Evolutionary conservation across 2,888 invertebrate species (phyloP), one percentile per base, ranked within the genome.

Genomic region (Cephus rjabovi): DNA sequence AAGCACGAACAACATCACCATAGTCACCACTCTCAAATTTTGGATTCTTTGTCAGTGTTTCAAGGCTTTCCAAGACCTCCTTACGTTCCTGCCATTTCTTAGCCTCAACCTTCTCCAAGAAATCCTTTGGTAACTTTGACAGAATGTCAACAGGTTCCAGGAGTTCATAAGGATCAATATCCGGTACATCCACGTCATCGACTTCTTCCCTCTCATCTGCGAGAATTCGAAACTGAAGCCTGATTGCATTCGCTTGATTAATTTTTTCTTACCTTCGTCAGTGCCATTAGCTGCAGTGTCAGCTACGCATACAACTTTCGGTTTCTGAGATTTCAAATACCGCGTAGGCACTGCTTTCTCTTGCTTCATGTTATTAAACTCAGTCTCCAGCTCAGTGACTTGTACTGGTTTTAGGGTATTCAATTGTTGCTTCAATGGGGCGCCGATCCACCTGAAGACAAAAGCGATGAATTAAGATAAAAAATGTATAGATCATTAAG

Each of bases 81-180:
- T 98, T 98, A 37, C 99, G 93, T 79, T 99, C 97, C 89, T 97
- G 97, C 99, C 98, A 99, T 89, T 98, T 99, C 91, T 98, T 98
- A 0, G 97, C 97, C 87, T 99, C 98, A 4, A 97, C 91, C 90
- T 98, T 97, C 4, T 98, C 98, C 89, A 96, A 98, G 91, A 99
- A 99, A 91, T 99, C 98, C 92, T 98, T 97, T 0, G 99, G 98
- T 68, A 99, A 92, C 90, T 98, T 97, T 0, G 97, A 96, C 0
- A 99, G 91, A 83, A 99, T 97, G 89, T 99, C 98, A 74, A 98
- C 98, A 0, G 99, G 97, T 85, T 97, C 97, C 40, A 98, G 92
- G 0, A 98, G 92, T 78, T 99, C 99, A 91, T 96, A 97, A 0
- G 98, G 96, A 92, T 99, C 99, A 76, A 98, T 93, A 79, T 96